Base-by-base conservation (phyloP, 2,797 vertebrate species). In the Leptoclinus maculatus region DNA sequence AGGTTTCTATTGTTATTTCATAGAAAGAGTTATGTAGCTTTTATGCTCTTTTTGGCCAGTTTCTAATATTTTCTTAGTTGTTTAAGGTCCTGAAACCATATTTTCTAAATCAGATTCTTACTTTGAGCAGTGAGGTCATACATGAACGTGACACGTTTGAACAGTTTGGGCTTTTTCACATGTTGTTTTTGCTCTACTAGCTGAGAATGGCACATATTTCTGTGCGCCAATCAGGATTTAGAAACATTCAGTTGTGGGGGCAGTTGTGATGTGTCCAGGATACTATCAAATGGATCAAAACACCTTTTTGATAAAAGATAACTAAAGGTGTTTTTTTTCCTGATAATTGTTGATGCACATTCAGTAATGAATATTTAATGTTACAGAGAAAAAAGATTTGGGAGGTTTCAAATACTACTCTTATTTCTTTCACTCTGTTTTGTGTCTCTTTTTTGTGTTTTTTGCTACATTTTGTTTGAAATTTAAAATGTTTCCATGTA, bases 181-280 rank as follows among this genome's bases (percentile, higher is more conserved):
- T 38, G n/a, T 25, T 23, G n/a, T 49, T 45, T 58, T 70, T 58
- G 7, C 19, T 34, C 12, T 10, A 7, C 47, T 53, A 17, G 43
- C 32, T 66, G 29, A 27, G 19, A 27, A 39, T 11, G 54, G 41
- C 53, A 45, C 0, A 0, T 58, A 17, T 43, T 43, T 43, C 4
- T 16, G 14, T 16, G 41, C 5, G 39, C 34, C n/a, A 27, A 19
- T 59, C 68, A 43, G 27, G 54, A 58, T 47, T 38, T 43, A 45
- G 0, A 2, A 32, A 1, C 39, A 41, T 41, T 57, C 8, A 32
- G 3, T 32, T 32, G 1, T 1, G 16, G 16, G 27, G 0, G 7
- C 27, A 58, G 60, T 27, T 29, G 62, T 64, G 5, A 45, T 9
- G 2, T 45, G 29, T 16, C 5, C 25, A 45, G 62, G 41, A 45